phyloP scores from a whole-genome alignment of 2,113 vertebrate genomes.

The Pavo muticus region DNA sequence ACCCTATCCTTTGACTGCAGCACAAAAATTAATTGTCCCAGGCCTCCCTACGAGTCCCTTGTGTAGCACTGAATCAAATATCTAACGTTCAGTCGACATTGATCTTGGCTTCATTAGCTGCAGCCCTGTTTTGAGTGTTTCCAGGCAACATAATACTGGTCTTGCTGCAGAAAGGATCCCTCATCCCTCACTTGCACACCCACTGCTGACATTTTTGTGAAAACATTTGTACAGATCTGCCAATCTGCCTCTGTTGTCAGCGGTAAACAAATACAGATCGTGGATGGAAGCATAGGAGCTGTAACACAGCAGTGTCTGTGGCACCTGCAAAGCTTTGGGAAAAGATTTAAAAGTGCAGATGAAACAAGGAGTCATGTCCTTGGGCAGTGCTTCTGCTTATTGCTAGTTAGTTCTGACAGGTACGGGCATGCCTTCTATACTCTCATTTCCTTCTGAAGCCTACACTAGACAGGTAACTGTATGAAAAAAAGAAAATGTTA shows the following conservation, averaged over 20 bases:
- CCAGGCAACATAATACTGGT: neutral
- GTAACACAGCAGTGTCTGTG: neutral
- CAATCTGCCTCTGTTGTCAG: neutral
- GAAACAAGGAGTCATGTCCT: neutral
- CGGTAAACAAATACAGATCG: neutral
- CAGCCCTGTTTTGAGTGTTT: neutral
- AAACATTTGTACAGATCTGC: neutral
- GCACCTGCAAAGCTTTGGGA: neutral
- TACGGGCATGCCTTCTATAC: neutral
- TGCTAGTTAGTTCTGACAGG: neutral
- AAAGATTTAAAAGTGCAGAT: neutral
- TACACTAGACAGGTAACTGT: neutral
- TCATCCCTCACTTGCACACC: neutral
- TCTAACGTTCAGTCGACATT: neutral
- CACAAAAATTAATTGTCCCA: constrained; percentile 25
- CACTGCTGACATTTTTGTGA: neutral
- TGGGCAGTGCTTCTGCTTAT: neutral
- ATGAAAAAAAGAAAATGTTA: neutral
- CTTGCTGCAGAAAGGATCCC: neutral
- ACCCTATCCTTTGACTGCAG: neutral
- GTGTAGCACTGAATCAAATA: neutral
- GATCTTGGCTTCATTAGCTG: constrained; percentile 13
- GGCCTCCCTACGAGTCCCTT: neutral
- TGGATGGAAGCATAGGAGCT: neutral
- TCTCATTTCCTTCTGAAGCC: neutral